Percentiles rank a stretch among this genome's conserved stretches.
Evolutionary conservation across 2,113 vertebrate species (phyloP).

Genomic region (Nothobranchius furzeri): DNA sequence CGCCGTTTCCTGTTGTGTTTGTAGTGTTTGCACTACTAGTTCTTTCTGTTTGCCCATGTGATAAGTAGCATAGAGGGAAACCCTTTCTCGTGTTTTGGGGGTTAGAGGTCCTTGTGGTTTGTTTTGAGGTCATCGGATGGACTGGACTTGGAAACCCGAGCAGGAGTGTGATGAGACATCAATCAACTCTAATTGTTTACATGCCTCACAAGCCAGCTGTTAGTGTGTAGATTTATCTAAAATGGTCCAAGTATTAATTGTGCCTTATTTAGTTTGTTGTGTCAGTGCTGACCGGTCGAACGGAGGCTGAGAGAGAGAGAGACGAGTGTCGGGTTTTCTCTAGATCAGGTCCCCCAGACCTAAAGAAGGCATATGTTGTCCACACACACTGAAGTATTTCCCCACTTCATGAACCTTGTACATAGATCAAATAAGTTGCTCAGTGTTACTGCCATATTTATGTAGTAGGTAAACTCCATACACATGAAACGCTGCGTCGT

Average conservation of each 20-base stretch:
- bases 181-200: constrained; percentile 74
- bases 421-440: constrained; percentile 89
- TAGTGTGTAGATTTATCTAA: constrained; percentile 77
- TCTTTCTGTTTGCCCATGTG: constrained; percentile 81
- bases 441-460: constrained; percentile 98
- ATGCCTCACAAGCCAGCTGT: constrained; percentile 76
- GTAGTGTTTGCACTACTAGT: constrained; percentile 82
- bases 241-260: constrained; percentile 89
- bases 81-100: neutral
- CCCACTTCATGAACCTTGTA: constrained; percentile 85
- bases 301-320: constrained; percentile 54
- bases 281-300: constrained; percentile 84
- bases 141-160: constrained; percentile 64
- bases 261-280: constrained; percentile 96
- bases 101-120: constrained; percentile 33
- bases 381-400: constrained; percentile 75
- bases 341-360: constrained; percentile 60
- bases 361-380: constrained; percentile 73
- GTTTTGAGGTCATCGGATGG: constrained; percentile 61
- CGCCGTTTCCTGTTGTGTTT: constrained; percentile 70
- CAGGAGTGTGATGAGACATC: constrained; percentile 70
- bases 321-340: constrained; percentile 32
- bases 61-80: constrained; percentile 56
- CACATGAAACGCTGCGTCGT: constrained; percentile 80
- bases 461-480: constrained; percentile 86